Percentiles rank a stretch among this genome's conserved stretches.
Conservation (phyloP, 1,140 invertebrate species). For the Drepana arcuata region DNA sequence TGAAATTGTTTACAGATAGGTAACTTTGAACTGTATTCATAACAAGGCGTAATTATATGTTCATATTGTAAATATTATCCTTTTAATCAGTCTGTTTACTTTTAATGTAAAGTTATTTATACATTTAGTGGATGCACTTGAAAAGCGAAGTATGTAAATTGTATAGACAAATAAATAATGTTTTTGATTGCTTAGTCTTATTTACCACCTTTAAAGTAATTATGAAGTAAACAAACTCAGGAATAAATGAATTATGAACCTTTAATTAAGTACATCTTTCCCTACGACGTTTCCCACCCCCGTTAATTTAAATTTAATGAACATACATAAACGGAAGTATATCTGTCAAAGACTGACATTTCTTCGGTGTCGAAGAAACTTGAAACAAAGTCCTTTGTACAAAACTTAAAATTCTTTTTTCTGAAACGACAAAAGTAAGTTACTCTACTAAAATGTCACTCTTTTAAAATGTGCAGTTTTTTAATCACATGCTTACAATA, state of each 20-base stretch:
- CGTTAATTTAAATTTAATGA: too few species aligned
- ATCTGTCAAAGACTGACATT: background rate
- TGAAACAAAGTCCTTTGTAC: too few species aligned
- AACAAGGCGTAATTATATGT: slow-evolving; percentile 12
- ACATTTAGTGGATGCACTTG: slow-evolving; percentile 48
- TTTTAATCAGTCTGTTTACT: slow-evolving; percentile 21
- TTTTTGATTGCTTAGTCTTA: slow-evolving; percentile 39
- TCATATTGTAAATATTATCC: slow-evolving; percentile 29
- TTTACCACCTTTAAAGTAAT: slow-evolving; percentile 7
- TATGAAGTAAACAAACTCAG: too few species aligned
- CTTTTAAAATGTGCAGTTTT: too few species aligned
- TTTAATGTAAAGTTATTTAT: slow-evolving; percentile 29
- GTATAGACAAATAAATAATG: slow-evolving; percentile 64
- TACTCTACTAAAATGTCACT: too few species aligned
- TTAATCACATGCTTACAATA: too few species aligned
- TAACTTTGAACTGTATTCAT: slow-evolving; percentile 1
- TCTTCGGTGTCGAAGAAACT: background rate
- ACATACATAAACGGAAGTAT: too few species aligned
- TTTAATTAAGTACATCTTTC: too few species aligned
- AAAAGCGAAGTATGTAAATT: slow-evolving; percentile 55
- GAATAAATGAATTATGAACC: too few species aligned
- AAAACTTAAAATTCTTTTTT: too few species aligned
- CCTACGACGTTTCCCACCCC: too few species aligned
- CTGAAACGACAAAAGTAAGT: too few species aligned
- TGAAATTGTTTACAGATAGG: slow-evolving; percentile 10